Evolutionary conservation across 2,797 vertebrate genomes (phyloP).

Genomic region (Podarcis lilfordi): DNA sequence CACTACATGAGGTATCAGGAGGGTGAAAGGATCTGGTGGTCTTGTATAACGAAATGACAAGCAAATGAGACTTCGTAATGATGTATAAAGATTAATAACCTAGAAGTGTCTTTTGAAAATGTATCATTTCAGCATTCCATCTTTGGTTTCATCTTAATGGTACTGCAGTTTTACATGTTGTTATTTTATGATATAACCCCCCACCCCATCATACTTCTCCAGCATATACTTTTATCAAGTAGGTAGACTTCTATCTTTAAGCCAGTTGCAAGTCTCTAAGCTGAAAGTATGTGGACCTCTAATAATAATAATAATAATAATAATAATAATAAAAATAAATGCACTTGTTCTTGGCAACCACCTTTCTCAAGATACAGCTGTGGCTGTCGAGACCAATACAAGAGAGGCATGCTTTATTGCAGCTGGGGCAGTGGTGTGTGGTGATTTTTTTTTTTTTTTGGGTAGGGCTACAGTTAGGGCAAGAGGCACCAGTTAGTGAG

Average conservation of each 20-base stretch:
- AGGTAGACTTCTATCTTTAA: background rate
- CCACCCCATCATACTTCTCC: conserved; percentile 8
- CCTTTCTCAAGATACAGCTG: too few species aligned
- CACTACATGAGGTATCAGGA: conserved; percentile 22
- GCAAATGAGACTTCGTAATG: conserved; percentile 31
- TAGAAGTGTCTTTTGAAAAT: conserved; percentile 19
- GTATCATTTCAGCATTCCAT: background rate
- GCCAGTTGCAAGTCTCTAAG: too few species aligned
- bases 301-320: too few species aligned
- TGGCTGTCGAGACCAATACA: too few species aligned
- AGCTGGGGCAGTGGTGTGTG: too few species aligned
- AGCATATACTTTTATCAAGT: background rate
- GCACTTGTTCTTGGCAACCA: too few species aligned
- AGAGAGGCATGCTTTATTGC: too few species aligned
- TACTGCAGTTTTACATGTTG: background rate
- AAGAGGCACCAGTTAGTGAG: too few species aligned
- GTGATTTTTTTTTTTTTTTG: too few species aligned
- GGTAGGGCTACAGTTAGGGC: too few species aligned
- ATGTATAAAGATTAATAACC: conserved; percentile 27
- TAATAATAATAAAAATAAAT: too few species aligned
- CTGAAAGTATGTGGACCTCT: too few species aligned
- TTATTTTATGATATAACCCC: background rate
- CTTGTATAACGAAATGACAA: background rate
- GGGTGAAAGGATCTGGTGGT: background rate
- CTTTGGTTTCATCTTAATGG: conserved; percentile 4